Evolutionary conservation across 2,113 vertebrate species (phyloP).

Genomic region (Xiphophorus couchianus): DNA sequence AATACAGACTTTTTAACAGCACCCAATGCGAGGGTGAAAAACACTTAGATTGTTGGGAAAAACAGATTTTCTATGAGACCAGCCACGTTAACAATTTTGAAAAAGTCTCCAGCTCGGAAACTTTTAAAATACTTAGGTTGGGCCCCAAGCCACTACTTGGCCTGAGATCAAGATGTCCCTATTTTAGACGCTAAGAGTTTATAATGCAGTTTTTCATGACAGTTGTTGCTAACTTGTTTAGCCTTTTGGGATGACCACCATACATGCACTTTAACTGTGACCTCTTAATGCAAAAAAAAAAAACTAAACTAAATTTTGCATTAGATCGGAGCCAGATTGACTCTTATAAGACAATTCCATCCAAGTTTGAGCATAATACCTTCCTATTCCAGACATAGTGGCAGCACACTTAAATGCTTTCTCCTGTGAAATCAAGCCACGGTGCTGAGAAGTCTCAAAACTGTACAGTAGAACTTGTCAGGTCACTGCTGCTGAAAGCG

Average conservation of each 20-base stretch:
- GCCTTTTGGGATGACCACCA: no score
- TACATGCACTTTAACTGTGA: not conserved
- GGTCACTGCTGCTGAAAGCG: slow-evolving; percentile 18
- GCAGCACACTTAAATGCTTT: not conserved
- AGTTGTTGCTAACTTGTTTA: not conserved
- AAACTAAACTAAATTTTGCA: no score
- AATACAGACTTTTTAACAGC: no score
- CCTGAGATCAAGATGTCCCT: not conserved
- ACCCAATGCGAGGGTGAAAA: no score
- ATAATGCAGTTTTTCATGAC: not conserved
- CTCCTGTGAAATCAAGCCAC: not conserved
- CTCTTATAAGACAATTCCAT: not conserved
- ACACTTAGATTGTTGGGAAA: no score
- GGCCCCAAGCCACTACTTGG: no score
- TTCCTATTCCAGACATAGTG: not conserved
- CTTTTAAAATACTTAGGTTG: no score
- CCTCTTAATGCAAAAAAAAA: not conserved
- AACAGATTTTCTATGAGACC: no score
- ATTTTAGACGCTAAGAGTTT: not conserved
- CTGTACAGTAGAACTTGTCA: slow-evolving; percentile 12
- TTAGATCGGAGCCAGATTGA: not conserved
- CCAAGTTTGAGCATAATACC: not conserved
- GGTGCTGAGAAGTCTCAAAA: not conserved
- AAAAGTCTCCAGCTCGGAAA: no score
- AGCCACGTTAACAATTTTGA: no score